Base-by-base conservation (phyloP, 2,113 vertebrate genomes). In the Ariopsis seemanni region DNA sequence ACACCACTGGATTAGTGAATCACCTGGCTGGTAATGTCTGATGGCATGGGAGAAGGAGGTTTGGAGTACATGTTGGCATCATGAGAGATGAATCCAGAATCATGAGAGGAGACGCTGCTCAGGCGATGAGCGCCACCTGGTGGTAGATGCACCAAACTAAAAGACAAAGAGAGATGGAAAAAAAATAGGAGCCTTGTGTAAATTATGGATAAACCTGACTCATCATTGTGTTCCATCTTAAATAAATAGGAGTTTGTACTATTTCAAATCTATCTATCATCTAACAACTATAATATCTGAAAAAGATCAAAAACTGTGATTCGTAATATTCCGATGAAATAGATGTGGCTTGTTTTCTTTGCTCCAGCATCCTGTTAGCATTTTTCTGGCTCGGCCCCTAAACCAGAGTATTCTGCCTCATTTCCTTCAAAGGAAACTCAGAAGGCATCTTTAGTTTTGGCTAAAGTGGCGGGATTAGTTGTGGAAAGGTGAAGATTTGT, bases 11-110 rank as follows among this genome's bases (percentile, higher is more conserved):
- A 15, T 67, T 22, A 0, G 52, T 53, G 9, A 60, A 17, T 65
- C 93, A 99, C 98, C 98, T 99, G 98, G 93, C 98, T 99, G 91
- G 97, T 96, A 95, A 99, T 97, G 93, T 99, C 98, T 18, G 96
- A 97, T 89, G 98, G 98, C 98, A 99, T 98, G 62, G 98, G 98
- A 0, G 98, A 99, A 17, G 98, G 98, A 0, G 98, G 98, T 90
- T 99, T 99, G 87, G 98, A 99, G 93, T 98, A 97, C 74, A 95
- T 86, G 85, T 97, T 96, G 78, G 98, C 95, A 0, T 99, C 98
- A 95, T 99, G 98, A 90, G 98, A 99, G 92, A 99, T 92, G 91
- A 99, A 99, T 92, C 98, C 98, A 0, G 98, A 99, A 95, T 99
- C 98, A 5, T 99, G 98, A 83, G 98, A 99, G 80, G 98, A 99